Evolutionary conservation across 2,888 invertebrate species (phyloP), one percentile per base, ranked within the genome.

Genomic region (Eupithecia vulgata): DNA sequence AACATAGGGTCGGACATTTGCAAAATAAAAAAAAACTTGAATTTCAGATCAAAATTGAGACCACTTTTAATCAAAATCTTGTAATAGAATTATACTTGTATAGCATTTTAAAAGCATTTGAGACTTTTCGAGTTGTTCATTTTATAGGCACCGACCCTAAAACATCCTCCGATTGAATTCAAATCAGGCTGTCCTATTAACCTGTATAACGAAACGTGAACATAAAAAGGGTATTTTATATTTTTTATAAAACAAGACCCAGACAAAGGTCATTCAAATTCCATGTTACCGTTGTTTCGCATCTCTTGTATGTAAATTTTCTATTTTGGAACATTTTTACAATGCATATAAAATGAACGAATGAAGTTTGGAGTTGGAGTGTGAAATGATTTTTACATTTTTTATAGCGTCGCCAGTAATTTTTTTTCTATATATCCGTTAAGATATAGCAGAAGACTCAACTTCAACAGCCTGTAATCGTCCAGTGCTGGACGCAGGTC

Each of bases 251-350:
- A 72, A 75, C 75, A 65, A 57, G 70, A 70, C 62, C 64, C 67
- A 65, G 68, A 80, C 78, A 81, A 79, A 78, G 79, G 75, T 81
- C 80, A 83, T 81, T 78, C 72, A 73, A 78, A 78, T 77, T 77
- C 76, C 72, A 75, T 76, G 75, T 78, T 83, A 72, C 78, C 74
- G 76, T 78, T 78, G 69, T 83, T 82, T 79, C 81, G 83, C 83
- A 84, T 85, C 87, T 85, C 87, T 91, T 90, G 86, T 89, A 90
- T 90, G 90, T 87, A 90, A 90, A 91, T 91, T 84, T 79, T 80
- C 83, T 85, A 81, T 69, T 71, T 67, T 30, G 64, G 52, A 70
- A 72, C 72, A 72, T 72, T 75, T 72, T 72, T 75, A 74, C 61
- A 67, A 73, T 59, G 30, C 12, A 37, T 40, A 66, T 71, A 42